Evolutionary conservation across 1,140 invertebrate species (phyloP), one percentile per base, ranked within the genome.

Genomic region (Zaprionus gabonicus): DNA sequence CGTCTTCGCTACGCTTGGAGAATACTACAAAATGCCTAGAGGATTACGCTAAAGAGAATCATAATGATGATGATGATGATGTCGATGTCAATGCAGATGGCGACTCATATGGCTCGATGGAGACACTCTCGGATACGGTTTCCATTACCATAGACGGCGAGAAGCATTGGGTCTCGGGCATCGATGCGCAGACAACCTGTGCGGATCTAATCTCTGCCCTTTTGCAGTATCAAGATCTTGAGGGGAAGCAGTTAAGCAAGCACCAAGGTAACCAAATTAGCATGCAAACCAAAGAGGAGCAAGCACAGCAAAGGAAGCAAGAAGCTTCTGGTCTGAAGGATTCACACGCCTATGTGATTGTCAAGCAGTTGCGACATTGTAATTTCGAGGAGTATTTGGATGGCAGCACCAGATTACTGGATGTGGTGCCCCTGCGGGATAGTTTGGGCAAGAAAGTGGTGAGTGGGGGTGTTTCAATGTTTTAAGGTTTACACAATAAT

Each of bases 151-250:
- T 97, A 2, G 93, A 95, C 63, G 96, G 96, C 25, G 95, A 95
- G 72, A 95, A 96, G 85, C 95, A 96, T 80, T 97, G 96, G 96
- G 95, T 97, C 25, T 95, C 96, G 2, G 96, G 97, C 10, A 94
- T 97, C 6, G 94, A 95, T 17, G 94, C 95, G 12, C 94, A 95
- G 58, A 97, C 97, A 3, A 97, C 96, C 1, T 97, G 96, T 84
- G 94, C 95, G 44, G 96, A 97, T 91, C 94, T 97, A 59, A 95
- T 97, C 53, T 94, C 95, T 65, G 96, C 96, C 0, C 92, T 97
- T 10, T 91, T 96, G 9, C 55, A 69, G 17, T 71, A 78, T 60
- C 72, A 73, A 60, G 38, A 74, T 23, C 17, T 53, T 31, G 65
- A 76, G n/a, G 49, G 62, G 41, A 49, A 49, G 63, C 58, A 15